phyloP scores from a whole-genome alignment of 2,888 invertebrate species.

The Orthonychiurus folsomi region DNA sequence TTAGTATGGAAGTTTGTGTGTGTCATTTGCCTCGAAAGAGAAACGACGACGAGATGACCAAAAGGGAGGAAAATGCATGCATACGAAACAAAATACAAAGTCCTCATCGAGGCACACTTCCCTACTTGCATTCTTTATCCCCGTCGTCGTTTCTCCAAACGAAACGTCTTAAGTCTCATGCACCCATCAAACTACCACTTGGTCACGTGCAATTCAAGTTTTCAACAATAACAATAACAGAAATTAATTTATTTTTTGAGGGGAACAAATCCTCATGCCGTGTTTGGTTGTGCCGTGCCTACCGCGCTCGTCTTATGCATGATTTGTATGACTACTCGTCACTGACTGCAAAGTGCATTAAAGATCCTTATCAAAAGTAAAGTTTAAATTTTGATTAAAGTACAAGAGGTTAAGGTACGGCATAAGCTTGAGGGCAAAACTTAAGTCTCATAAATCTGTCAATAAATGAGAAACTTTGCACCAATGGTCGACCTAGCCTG shows the following conservation, averaged over 20 bases:
- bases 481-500: not conserved
- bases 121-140: not conserved
- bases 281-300: too few species aligned
- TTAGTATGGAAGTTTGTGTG: too few species aligned
- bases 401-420: not conserved
- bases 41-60: not conserved
- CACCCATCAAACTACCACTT: too few species aligned
- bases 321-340: not conserved
- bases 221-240: not conserved
- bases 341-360: too few species aligned
- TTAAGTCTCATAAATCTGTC: not conserved
- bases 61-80: not conserved
- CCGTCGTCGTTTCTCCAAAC: too few species aligned
- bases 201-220: not conserved
- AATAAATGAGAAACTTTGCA: not conserved
- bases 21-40: not conserved
- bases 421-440: too few species aligned
- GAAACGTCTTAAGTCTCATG: too few species aligned
- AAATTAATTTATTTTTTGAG: not conserved
- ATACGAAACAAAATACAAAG: not conserved
- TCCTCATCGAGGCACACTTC: not conserved
- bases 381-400: not conserved
- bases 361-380: too few species aligned
- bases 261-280: not conserved
- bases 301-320: too few species aligned